Evolutionary conservation across 2,113 vertebrate species (phyloP).

Genomic region (Hipposideros armiger): DNA sequence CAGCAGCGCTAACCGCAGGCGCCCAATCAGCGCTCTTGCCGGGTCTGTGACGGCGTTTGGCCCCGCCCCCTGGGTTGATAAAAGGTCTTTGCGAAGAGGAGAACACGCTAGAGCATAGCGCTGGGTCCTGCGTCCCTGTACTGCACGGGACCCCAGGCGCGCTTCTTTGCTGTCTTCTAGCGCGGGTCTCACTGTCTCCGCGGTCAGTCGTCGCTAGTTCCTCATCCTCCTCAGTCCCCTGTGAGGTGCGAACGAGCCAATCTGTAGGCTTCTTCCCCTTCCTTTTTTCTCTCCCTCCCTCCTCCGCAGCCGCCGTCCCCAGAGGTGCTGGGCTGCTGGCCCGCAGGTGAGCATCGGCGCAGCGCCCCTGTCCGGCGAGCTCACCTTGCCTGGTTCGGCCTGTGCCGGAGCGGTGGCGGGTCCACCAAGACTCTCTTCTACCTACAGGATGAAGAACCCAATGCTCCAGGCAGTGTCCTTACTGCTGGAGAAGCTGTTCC

Average conservation of each 20-base stretch:
- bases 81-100: not conserved
- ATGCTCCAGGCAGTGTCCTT: conserved; percentile 91
- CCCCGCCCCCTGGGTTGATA: conserved; percentile 60
- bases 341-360: conserved; percentile 27
- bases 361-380: not conserved
- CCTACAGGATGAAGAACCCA: conserved; percentile 84
- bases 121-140: rapidly evolving
- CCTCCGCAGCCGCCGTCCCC: not conserved
- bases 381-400: not conserved
- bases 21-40: conserved; percentile 71
- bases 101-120: rapidly evolving
- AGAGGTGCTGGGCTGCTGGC: rapidly evolving
- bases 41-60: not conserved
- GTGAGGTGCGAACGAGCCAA: not conserved
- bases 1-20: not conserved
- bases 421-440: not conserved
- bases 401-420: not conserved
- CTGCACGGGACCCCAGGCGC: rapidly evolving
- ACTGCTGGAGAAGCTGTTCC: conserved; percentile 91
- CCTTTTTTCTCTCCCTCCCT: rapidly evolving
- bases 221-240: not conserved
- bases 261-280: not conserved
- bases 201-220: not conserved
- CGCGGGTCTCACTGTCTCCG: rapidly evolving
- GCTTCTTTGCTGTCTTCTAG: rapidly evolving